Conservation (phyloP, 2,888 invertebrate species). For the Pherbina coryleti region DNA sequence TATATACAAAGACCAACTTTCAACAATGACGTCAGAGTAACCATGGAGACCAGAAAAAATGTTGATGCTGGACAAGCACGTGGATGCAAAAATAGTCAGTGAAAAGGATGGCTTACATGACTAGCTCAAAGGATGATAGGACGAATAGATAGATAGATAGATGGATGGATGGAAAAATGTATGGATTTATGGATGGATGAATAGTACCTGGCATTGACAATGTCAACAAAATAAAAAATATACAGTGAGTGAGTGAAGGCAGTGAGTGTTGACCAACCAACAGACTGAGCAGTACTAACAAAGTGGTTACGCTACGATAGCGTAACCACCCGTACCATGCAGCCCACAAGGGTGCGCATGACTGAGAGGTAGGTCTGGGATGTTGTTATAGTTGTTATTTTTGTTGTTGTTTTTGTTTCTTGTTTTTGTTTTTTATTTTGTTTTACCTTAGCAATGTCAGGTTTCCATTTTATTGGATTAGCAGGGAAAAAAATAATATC, state of each 20-base stretch:
- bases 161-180: neutral
- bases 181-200: neutral
- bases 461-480: conserved; percentile 14
- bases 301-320: too few relatives aligned
- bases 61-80: conserved; percentile 14
- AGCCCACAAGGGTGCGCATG: too few relatives aligned
- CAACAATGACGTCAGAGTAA: conserved; percentile 22
- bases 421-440: neutral
- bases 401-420: too few relatives aligned
- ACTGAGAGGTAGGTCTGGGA: too few relatives aligned
- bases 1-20: neutral
- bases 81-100: too few relatives aligned
- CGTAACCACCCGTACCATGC: too few relatives aligned
- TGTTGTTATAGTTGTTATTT: too few relatives aligned
- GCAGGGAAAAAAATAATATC: neutral
- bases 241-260: too few relatives aligned
- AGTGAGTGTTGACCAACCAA: too few relatives aligned
- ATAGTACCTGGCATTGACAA: neutral
- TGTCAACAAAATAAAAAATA: neutral
- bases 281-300: too few relatives aligned
- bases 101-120: too few relatives aligned
- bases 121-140: too few relatives aligned
- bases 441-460: neutral
- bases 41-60: neutral
- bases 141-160: neutral